These are phyloP conservation scores for Anoplolepis gracilipes DNA, from an alignment of 1,140 invertebrate species.

Conservation along the genomic window DNA sequence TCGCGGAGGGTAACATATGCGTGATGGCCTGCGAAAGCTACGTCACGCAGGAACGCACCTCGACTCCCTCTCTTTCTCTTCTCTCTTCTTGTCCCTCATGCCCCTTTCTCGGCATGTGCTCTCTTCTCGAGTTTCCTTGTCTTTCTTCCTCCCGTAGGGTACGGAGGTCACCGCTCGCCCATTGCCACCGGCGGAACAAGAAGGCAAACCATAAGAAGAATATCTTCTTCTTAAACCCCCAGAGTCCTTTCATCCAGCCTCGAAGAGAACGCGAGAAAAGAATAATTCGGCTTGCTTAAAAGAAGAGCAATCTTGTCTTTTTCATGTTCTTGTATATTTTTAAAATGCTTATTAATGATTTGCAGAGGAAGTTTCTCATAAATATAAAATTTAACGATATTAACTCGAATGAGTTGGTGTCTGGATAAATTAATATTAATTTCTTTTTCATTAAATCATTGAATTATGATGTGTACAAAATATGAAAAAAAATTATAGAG, in stretches of 20 bases:
- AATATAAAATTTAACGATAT: neutral
- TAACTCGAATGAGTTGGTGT: neutral
- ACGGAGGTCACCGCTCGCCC: conserved; percentile 71
- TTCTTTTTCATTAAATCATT: neutral
- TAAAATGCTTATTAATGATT: neutral
- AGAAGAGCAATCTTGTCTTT: neutral
- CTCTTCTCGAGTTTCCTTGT: conserved; percentile 39
- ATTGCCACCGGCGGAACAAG: conserved; percentile 64
- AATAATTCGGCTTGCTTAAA: neutral
- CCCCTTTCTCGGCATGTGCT: conserved; percentile 51
- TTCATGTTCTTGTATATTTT: neutral
- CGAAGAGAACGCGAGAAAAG: conserved; percentile 11
- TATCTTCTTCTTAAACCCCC: conserved; percentile 57
- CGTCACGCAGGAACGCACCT: conserved; percentile 82
- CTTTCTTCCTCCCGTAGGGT: conserved; percentile 50
- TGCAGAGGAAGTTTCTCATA: neutral
- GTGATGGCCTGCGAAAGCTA: conserved; percentile 81
- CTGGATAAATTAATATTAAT: neutral
- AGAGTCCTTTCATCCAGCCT: neutral
- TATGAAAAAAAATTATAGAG: neutral
- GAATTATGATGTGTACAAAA: neutral
- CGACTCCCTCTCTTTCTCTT: conserved; percentile 61
- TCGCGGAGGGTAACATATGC: conserved; percentile 80
- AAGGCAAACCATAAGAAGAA: conserved; percentile 64
- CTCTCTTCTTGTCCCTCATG: conserved; percentile 36